Conservation (phyloP, 2,797 vertebrate genomes). For the Bufotes viridis region DNA sequence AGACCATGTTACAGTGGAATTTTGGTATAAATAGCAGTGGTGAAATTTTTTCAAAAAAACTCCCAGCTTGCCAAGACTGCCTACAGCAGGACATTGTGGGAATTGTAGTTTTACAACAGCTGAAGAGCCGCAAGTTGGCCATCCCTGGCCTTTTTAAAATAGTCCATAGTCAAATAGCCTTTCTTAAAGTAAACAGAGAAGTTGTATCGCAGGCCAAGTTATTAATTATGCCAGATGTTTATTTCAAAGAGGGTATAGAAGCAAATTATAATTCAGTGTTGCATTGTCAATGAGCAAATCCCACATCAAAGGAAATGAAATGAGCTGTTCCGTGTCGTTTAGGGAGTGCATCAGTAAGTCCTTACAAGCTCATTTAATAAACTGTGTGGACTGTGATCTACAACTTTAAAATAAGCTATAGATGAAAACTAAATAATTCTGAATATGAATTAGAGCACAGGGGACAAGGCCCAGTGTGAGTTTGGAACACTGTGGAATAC, state of each 20-base stretch:
- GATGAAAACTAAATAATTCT: conserved; percentile 1
- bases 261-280: background rate
- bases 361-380: background rate
- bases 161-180: background rate
- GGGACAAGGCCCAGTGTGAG: no score
- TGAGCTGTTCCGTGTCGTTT: background rate
- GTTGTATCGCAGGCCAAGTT: background rate
- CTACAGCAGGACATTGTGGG: no score
- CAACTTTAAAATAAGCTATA: background rate
- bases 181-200: background rate
- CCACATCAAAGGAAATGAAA: background rate
- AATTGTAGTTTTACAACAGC: no score
- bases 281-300: background rate
- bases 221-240: background rate
- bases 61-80: no score
- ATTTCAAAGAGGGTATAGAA: background rate
- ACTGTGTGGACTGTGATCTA: background rate
- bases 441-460: no score
- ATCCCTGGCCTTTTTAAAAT: background rate
- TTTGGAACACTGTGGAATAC: no score
- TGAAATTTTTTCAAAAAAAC: no score
- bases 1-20: no score
- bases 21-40: no score
- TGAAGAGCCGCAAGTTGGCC: no score
- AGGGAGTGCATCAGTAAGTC: background rate